Conservation (phyloP, 2,113 vertebrate genomes). For the Dipodomys merriami region DNA sequence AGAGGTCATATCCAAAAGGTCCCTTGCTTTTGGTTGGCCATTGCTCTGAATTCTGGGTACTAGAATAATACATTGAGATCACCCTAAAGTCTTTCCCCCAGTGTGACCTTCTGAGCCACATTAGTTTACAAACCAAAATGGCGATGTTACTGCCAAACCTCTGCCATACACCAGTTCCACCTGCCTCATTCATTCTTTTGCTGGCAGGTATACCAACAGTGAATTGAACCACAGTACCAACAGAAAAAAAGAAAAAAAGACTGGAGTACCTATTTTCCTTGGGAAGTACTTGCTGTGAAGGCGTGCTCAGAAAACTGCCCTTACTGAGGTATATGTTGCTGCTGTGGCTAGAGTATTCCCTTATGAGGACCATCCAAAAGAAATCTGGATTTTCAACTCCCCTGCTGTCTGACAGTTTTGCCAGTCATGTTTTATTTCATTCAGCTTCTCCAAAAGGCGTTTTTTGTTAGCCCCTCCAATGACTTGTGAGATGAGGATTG, state of each 20-base stretch:
- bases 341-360: background rate
- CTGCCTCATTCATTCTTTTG: background rate
- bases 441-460: slow-evolving; percentile 33
- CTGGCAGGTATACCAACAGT: background rate
- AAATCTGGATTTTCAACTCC: background rate
- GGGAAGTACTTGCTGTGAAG: background rate
- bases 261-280: background rate
- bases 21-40: background rate
- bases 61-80: background rate
- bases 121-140: background rate
- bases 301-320: background rate
- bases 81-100: background rate
- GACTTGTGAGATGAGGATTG: slow-evolving; percentile 67
- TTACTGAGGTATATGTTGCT: background rate
- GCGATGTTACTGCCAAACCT: background rate
- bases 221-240: background rate
- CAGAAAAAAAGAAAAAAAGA: background rate
- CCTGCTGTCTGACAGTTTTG: background rate
- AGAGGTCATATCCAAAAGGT: background rate
- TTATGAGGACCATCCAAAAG: background rate
- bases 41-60: background rate
- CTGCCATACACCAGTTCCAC: background rate
- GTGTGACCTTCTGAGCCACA: background rate
- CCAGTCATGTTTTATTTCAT: background rate
- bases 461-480: slow-evolving; percentile 62